Evolutionary conservation across 2,888 invertebrate genomes (phyloP), one percentile per base, ranked within the genome.

Genomic region (Saturnia japonica): DNA sequence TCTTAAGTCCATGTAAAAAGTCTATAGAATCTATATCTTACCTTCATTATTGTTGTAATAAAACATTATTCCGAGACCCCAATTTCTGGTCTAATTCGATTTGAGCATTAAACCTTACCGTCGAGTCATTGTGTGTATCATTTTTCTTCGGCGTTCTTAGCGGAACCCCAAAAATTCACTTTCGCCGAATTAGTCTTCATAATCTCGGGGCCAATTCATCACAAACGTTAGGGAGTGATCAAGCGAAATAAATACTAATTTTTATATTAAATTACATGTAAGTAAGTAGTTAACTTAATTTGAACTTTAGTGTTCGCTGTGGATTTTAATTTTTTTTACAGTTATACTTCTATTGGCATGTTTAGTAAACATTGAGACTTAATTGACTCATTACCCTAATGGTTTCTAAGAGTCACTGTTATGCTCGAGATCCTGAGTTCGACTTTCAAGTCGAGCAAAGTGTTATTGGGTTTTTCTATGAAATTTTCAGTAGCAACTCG

Each of bases 151-250:
- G 80, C 76, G 72, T 82, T 82, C 82, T 84, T 84, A 78, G 72
- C 82, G 78, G 34, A 79, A 84, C 88, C 90, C 88, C 81, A 86
- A 85, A 57, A 88, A 89, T 90, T 90, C 89, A 90, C 89, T 91
- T 88, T 86, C 85, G 82, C 74, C 74, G 85, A 85, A 85, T 85
- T 85, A 85, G 85, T 74, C 79, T 76, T 85, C 85, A 86, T 90
- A 88, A 89, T 85, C 86, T 83, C 73, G 79, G 73, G 78, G 83
- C 87, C 90, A 91, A 93, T 92, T 91, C 86, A 90, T 90, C 87
- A 86, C 81, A 79, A 82, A 82, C 78, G 77, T 72, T 78, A 74
- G 82, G 83, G 86, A 86, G 85, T 85, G 87, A 85, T 84, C 78
- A 82, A 69, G 86, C 86, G 80, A 80, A 84, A 86, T 86, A 82